Base-by-base conservation (phyloP, 2,888 invertebrate species). In the Lepidonotus clava region DNA sequence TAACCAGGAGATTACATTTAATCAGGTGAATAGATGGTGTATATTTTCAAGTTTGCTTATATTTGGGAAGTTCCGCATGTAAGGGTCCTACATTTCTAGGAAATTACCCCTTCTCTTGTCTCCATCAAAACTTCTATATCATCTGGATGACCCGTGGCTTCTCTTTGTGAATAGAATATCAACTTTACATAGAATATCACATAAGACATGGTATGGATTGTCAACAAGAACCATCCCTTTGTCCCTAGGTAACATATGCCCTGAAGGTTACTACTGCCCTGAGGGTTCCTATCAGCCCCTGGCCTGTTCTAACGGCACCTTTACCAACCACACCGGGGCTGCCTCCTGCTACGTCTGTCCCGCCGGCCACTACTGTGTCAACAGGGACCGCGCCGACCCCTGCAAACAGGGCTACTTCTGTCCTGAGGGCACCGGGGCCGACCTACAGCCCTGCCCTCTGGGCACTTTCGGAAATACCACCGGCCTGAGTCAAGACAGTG, bases 361-460 rank as follows among this genome's bases (percentile, higher is more conserved):
- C 14, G 92, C 90, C 1, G 93, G 93, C 0, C 90, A 90, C 86
- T 93, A 91, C 89, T 93, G 93, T 88, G 91, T 92, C 8, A 92
- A 92, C 89, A 83, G 91, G 38, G 92, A 92, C 87, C 88, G 90
- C 2, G 93, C 93, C 6, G 92, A 92, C 66, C 89, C 90, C 28
- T 93, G 93, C 90, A 77, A 87, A 46, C 90, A 92, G 86, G 93
- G 93, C 24, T 91, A 91, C 88, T 93, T 92, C 88, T 93, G 93
- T 87, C 93, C 93, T 5, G 89, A 89, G 36, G 93, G 93, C 24
- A 93, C 93, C 1, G 93, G 93, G 6, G 91, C 92, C 11, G 91
- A 92, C 80, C 89, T 92, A 6, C 91, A 90, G 87, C 90, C 91
- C 0, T 92, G 93, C 87, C 92, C 93, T 0, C 89, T 91, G 1